A percentile compares a stretch with the other conserved stretches of the same genome.
phyloP scores from a whole-genome alignment of 1,140 invertebrate species.

The Hirudo medicinalis region DNA sequence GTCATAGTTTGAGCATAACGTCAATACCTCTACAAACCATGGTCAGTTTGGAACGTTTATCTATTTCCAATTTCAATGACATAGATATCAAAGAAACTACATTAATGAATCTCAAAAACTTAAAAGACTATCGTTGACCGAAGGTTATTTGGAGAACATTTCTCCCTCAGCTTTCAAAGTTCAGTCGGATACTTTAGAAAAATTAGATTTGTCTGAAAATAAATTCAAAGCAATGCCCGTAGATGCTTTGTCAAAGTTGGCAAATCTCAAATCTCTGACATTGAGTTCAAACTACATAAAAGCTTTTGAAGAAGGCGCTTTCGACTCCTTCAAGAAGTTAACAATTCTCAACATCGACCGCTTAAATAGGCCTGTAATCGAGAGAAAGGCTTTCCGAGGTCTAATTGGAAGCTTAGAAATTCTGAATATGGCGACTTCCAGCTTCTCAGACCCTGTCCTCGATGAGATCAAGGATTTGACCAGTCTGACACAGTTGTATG shows the following conservation, averaged over 20 bases:
- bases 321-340: neutral
- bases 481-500: neutral
- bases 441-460: neutral
- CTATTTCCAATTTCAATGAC: neutral
- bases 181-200: neutral
- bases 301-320: conserved; percentile 2
- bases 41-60: neutral
- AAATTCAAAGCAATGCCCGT: conserved; percentile 1
- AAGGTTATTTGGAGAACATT: neutral
- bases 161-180: neutral
- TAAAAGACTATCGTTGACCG: conserved; percentile 2
- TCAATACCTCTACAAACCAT: neutral
- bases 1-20: neutral
- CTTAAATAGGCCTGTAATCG: neutral
- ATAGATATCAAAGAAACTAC: neutral
- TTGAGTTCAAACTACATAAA: conserved; percentile 11
- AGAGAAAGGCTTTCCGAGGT: conserved; percentile 10
- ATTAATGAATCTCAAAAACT: conserved; percentile 2
- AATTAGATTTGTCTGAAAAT: conserved; percentile 12
- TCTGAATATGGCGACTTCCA: neutral
- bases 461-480: neutral
- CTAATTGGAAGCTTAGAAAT: conserved; percentile 4
- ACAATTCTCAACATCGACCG: neutral
- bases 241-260: neutral
- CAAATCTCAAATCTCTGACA: neutral